Evolutionary conservation across 2,888 invertebrate species (phyloP).

Genomic region (Himalopsyche anomala): DNA sequence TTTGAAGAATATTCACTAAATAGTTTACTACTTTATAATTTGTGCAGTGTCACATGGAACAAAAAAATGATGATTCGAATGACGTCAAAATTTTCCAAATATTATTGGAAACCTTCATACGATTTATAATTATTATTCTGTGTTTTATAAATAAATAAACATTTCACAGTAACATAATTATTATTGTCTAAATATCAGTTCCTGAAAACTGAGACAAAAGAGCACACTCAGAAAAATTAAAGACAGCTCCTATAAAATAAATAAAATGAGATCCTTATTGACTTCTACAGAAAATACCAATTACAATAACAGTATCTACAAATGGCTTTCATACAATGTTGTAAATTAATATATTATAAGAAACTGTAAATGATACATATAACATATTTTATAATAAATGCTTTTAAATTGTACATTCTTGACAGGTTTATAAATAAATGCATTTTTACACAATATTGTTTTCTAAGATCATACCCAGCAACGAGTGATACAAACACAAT

Average conservation of each 20-base stretch:
- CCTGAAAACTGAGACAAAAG: too few relatives aligned
- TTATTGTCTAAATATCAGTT: too few relatives aligned
- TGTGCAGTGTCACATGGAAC: too few relatives aligned
- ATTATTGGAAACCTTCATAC: too few relatives aligned
- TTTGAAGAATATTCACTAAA: too few relatives aligned
- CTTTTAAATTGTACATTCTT: conserved; percentile 31
- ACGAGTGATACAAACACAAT: background rate
- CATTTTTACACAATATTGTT: conserved; percentile 39
- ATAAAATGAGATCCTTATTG: background rate
- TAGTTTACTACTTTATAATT: too few relatives aligned
- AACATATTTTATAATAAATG: conserved; percentile 18
- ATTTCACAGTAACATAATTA: too few relatives aligned
- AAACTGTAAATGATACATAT: conserved; percentile 27
- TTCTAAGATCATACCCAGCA: background rate
- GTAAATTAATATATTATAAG: conserved; percentile 7
- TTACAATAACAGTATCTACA: background rate
- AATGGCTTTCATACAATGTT: conserved; percentile 1
- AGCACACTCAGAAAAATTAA: too few relatives aligned
- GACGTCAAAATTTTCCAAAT: too few relatives aligned
- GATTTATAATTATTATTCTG: too few relatives aligned
- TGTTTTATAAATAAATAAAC: too few relatives aligned
- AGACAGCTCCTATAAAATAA: background rate
- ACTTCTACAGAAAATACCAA: background rate
- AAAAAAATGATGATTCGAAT: too few relatives aligned
- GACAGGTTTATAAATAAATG: conserved; percentile 47